Evolutionary conservation across 2,797 vertebrate species (phyloP), one percentile per base, ranked within the genome.

Genomic region (Potorous gilbertii): DNA sequence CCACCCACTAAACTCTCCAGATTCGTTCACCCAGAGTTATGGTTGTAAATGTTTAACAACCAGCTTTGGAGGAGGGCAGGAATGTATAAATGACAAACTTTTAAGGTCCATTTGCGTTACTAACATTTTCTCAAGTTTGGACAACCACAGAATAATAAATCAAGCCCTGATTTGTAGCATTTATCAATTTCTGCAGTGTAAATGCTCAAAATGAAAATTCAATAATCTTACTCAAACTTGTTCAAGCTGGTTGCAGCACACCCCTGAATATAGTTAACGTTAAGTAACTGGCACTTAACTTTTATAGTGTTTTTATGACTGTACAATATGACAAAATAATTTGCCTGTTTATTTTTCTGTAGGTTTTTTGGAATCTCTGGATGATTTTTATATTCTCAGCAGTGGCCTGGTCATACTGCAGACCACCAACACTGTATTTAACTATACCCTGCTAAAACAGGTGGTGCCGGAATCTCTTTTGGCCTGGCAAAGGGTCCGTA

Each of bases 401-500:
- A 99, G 98, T 0, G 99, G 99, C 46, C 98, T 99, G 97, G 98
- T 99, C 96, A 98, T 99, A 99, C 98, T 99, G 21, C 99, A 99
- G 98, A 99, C 99, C 90, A 99, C 99, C 95, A 99, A 99, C 98
- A 98, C 92, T 0, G 98, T 99, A 55, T 99, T 98, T 97, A 99
- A 99, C 97, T 91, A 98, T 66, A 99, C 99, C 31, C 98, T 99
- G 18, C 98, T 98, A 40, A 97, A 98, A 29, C 24, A 93, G 0
- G 92, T 99, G 97, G 98, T 98, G 50, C 99, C 99, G 0, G 97
- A 98, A 93, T 99, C 99, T 93, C 99, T 99, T 93, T 97, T 99
- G 29, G 98, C 99, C 3, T 99, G 99, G 99, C 99, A 99, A 98
- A 98, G 99, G 96, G 99, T 99, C 96, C 98, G 99, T 52, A 98